These are phyloP conservation scores for Macquaria australasica DNA, from an alignment of 2,113 vertebrate species.

Conservation along the genomic window DNA sequence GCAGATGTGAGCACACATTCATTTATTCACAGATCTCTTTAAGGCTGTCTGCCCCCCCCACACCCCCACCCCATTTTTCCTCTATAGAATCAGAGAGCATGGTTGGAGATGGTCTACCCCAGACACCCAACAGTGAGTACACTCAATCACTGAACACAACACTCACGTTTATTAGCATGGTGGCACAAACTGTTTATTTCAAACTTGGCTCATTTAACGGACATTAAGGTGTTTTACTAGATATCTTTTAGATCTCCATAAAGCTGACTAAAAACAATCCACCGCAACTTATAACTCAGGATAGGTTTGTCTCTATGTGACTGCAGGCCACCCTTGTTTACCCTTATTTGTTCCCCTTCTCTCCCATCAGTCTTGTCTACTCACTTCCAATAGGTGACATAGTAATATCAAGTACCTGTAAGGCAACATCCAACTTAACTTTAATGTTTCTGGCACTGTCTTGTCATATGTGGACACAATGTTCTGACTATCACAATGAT, in stretches of 20 bases:
- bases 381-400: slow-evolving; percentile 22
- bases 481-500: slow-evolving; percentile 25
- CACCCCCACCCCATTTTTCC: neutral
- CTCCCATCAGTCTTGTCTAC: slow-evolving; percentile 13
- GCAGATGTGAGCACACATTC: neutral
- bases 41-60: neutral
- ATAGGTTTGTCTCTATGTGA: neutral
- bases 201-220: slow-evolving; percentile 25
- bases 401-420: slow-evolving; percentile 7
- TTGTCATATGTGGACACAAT: neutral
- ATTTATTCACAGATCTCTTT: slow-evolving; percentile 9
- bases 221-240: slow-evolving; percentile 9
- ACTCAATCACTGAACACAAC: slow-evolving; percentile 24
- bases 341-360: neutral
- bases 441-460: neutral
- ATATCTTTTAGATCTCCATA: neutral
- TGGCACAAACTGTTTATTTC: slow-evolving; percentile 22
- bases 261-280: slow-evolving; percentile 1
- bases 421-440: neutral
- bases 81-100: slow-evolving; percentile 79
- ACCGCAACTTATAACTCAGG: neutral
- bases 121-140: slow-evolving; percentile 79
- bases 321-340: neutral
- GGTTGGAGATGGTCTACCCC: slow-evolving; percentile 75
- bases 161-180: slow-evolving; percentile 14